phyloP scores from a whole-genome alignment of 2,888 invertebrate species.

The Aromia moschata region DNA sequence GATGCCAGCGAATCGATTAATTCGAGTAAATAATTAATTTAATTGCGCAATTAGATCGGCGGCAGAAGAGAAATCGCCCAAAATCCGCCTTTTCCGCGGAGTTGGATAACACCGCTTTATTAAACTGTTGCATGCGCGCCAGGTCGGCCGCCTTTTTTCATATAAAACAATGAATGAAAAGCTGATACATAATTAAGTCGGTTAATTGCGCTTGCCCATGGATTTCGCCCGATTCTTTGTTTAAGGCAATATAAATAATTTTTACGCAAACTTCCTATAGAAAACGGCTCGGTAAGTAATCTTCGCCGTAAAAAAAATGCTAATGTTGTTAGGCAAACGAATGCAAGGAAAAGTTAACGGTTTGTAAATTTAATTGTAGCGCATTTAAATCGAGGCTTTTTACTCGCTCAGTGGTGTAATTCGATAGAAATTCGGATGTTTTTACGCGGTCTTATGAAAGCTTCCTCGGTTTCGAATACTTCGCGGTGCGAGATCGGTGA shows the following conservation, averaged over 20 bases:
- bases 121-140: slow-evolving; percentile 10
- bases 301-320: slow-evolving; percentile 15
- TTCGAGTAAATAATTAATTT: not conserved
- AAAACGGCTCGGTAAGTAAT: slow-evolving; percentile 29
- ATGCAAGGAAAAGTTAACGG: slow-evolving; percentile 24
- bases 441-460: slow-evolving; percentile 23
- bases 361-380: slow-evolving; percentile 28
- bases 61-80: slow-evolving; percentile 1
- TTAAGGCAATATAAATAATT: slow-evolving; percentile 31
- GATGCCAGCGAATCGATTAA: not conserved
- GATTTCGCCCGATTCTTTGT: slow-evolving; percentile 31
- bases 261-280: slow-evolving; percentile 44
- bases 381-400: slow-evolving; percentile 22
- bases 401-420: slow-evolving; percentile 22
- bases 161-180: slow-evolving; percentile 25
- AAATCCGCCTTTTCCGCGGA: slow-evolving; percentile 3
- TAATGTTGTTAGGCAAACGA: slow-evolving; percentile 26
- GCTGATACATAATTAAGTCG: slow-evolving; percentile 31
- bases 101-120: slow-evolving; percentile 18
- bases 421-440: slow-evolving; percentile 10
- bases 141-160: not conserved
- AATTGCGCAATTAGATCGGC: slow-evolving; percentile 5
- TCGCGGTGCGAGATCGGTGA: not conserved
- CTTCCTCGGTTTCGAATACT: slow-evolving; percentile 9
- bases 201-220: slow-evolving; percentile 37